Base-by-base conservation (phyloP, 2,888 invertebrate genomes). In the Timema cristinae region DNA sequence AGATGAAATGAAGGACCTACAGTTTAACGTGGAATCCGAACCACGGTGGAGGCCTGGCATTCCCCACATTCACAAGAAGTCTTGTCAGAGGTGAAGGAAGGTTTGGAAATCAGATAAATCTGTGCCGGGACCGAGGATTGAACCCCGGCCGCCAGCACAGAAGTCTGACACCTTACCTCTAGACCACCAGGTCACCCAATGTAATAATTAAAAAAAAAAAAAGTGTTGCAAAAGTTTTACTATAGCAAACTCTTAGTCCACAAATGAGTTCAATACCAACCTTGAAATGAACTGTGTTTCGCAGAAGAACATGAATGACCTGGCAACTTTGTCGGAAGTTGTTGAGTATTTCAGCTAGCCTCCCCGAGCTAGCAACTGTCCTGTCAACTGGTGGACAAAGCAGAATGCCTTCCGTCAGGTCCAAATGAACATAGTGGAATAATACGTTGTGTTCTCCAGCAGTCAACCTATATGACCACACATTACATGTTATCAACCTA, bases 351-450 rank as follows among this genome's bases (percentile, higher is more conserved):
- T 87, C 85, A 0, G 85, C 81, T 77, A 89, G 86, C 0, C 85
- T 77, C 0, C 78, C 76, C 8, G 77, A 73, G 32, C 61, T 66
- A 76, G 80, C 71, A 78, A 16, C 48, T n/a, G 72, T 70, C 47
- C 71, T 67, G 54, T 82, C 77, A 71, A 81, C 76, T 0, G 84
- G 79, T 0, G 91, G 90, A 9, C 90, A 88, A 70, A 94, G 81
- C 6, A 92, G 80, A 68, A 93, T 83, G 0, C 94, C 93, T 78
- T 91, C 89, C 11, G 87, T 86, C 0, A 85, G 83, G 80, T 94
- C 91, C 70, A 94, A 81, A 72, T 91, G 89, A 0, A 93, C 86
- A 78, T 90, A 93, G 80, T 93, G 90, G 79, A 92, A 90, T 72
- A 94, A 80, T 10, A 89, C 88, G 80, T 92, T 92, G 73, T 89